Percentiles rank a stretch among this genome's conserved stretches.
These are phyloP conservation scores for Lacerta viridis DNA, from an alignment of 2,797 vertebrate genomes.

Conservation along the genomic window DNA sequence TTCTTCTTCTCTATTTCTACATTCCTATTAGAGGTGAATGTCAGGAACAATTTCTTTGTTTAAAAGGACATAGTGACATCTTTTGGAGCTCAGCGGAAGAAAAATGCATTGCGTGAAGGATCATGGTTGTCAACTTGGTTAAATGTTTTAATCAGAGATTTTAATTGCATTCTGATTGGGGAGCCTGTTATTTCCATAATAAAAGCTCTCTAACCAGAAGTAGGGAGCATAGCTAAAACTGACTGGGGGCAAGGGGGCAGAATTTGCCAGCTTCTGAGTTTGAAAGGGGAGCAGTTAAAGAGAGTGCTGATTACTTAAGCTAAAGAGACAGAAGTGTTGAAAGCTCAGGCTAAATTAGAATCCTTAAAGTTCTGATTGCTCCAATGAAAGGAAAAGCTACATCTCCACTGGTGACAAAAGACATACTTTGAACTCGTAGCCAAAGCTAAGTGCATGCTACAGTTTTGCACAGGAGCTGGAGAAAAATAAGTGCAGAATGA, in stretches of 20 bases:
- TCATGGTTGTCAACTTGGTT: constrained; percentile 59
- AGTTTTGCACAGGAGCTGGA: background rate
- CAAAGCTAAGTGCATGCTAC: background rate
- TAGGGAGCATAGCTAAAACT: constrained; percentile 14
- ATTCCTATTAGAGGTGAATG: constrained; percentile 70
- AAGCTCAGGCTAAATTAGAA: constrained; percentile 26
- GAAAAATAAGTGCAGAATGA: background rate
- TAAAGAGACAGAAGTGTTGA: background rate
- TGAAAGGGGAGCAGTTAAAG: background rate
- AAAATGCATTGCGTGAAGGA: constrained; percentile 55
- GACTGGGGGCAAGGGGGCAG: constrained; percentile 24
- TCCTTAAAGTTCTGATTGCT: constrained; percentile 5
- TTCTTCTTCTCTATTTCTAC: constrained; percentile 38
- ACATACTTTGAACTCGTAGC: background rate
- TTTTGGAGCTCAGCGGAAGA: constrained; percentile 64
- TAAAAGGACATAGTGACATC: constrained; percentile 52
- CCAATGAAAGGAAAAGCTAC: background rate
- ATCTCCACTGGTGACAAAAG: background rate
- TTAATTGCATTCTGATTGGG: constrained; percentile 60
- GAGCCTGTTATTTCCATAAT: constrained; percentile 46
- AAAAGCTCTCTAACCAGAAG: constrained; percentile 32
- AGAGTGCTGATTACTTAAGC: constrained; percentile 23
- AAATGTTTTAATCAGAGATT: constrained; percentile 60
- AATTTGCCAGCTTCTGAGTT: background rate
- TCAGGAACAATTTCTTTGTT: constrained; percentile 66